Base-by-base conservation (phyloP, 1,140 invertebrate species). In the Orussus abietinus region DNA sequence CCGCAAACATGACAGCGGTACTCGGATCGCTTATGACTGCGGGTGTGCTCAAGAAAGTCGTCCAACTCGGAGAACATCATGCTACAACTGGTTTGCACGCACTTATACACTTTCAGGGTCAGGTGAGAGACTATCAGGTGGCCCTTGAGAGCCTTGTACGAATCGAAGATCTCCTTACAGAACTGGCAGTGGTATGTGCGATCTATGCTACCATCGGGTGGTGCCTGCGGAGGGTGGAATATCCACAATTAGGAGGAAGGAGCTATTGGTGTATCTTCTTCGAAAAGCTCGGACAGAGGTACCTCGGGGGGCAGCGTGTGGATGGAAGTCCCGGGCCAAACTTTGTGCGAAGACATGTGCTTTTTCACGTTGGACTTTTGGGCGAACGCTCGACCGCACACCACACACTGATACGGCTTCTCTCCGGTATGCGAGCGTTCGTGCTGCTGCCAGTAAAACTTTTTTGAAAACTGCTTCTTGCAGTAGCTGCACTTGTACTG, bases 321-420 rank as follows among this genome's bases (percentile, higher is more conserved):
- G 51, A 70, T 70, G 1, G 66, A 65, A 21, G 66, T 68, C 38
- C 68, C 67, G 11, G 67, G 68, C 69, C 66, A 67, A 17, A 76
- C 82, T 55, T 83, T 85, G 57, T 85, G 83, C 32, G 80, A 81
- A 9, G 79, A 74, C 59, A 83, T 77, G 49, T 85, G 83, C 61
- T 84, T 83, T 48, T 81, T 80, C 3, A 85, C 75, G 56, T 85
- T 82, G 49, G 82, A 83, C 50, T 84, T 84, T 55, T 84, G 75
- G 37, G 75, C 69, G 47, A 75, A 76, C 18, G 73, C 78, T 43
- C 81, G 74, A 12, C 78, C 78, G 60, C 81, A 83, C 17, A 80
- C 69, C 33, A 81, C 75, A 57, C 81, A 83, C 18, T 79, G 77
- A 66, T 77, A 84, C 29, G 81, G 80, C 38, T 80, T 75, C 47